These are phyloP conservation scores for Aleiodes alternator DNA, from an alignment of 2,888 invertebrate genomes.

Conservation along the genomic window DNA sequence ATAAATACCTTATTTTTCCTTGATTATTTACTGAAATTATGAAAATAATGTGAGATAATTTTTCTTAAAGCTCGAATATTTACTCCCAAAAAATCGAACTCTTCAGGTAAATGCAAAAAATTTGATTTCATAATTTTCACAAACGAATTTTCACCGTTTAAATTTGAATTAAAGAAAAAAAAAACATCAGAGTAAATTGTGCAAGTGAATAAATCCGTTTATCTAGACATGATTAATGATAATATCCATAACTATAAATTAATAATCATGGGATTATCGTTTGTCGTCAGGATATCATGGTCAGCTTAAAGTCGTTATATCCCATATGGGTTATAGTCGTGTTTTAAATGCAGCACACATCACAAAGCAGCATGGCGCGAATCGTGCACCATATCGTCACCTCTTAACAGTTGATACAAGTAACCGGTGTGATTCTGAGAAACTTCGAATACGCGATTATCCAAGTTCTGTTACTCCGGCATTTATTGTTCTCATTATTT, in stretches of 20 bases:
- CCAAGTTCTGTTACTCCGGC: too few relatives aligned
- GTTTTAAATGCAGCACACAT: slow-evolving; percentile 18
- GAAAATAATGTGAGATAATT: too few relatives aligned
- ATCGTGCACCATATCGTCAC: slow-evolving; percentile 10
- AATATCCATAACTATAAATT: slow-evolving; percentile 17
- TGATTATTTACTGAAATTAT: too few relatives aligned
- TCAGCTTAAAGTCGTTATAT: slow-evolving; percentile 23
- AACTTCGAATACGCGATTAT: background rate
- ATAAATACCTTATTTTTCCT: too few relatives aligned
- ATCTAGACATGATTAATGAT: slow-evolving; percentile 23
- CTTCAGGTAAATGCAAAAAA: too few relatives aligned
- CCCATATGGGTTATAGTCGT: background rate
- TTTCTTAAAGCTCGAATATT: too few relatives aligned
- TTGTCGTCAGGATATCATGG: slow-evolving; percentile 25
- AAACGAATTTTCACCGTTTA: too few relatives aligned
- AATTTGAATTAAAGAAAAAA: background rate
- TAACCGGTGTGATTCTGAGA: background rate
- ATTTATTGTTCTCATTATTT: too few relatives aligned
- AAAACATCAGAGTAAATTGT: background rate
- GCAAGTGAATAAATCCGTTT: slow-evolving; percentile 12
- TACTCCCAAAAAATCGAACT: too few relatives aligned
- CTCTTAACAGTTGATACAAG: slow-evolving; percentile 5
- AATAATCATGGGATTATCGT: slow-evolving; percentile 30
- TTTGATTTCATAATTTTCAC: too few relatives aligned
- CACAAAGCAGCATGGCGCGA: background rate